Conservation (phyloP, 1,140 invertebrate species). For the Apocrypta bakeri region DNA sequence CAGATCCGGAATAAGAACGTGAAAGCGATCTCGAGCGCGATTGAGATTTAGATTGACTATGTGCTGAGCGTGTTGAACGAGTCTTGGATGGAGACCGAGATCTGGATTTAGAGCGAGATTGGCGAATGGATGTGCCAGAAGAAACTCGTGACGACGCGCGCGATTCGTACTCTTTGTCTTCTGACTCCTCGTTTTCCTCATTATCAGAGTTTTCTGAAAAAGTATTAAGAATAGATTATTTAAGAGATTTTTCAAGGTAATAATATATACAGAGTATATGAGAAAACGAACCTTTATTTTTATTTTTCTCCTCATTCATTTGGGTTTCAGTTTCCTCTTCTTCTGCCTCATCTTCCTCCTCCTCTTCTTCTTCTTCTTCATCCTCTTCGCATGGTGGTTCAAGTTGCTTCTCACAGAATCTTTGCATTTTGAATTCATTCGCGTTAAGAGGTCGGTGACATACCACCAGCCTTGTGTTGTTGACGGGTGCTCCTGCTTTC, state of each 20-base stretch:
- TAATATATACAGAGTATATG: conserved; percentile 25
- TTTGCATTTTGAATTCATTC: conserved; percentile 89
- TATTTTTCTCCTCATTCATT: conserved; percentile 46
- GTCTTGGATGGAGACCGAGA: conserved; percentile 48
- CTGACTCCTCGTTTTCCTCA: conserved; percentile 31
- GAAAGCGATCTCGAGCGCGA: conserved; percentile 67
- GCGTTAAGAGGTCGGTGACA: conserved; percentile 92
- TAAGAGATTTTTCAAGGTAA: neutral
- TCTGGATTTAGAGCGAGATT: conserved; percentile 57
- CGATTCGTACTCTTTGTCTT: conserved; percentile 58
- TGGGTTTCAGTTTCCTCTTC: conserved; percentile 62
- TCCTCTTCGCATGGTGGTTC: conserved; percentile 91
- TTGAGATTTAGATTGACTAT: conserved; percentile 58
- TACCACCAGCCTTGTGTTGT: conserved; percentile 91
- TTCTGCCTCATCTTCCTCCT: conserved; percentile 60
- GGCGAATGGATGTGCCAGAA: conserved; percentile 57
- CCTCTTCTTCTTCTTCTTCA: conserved; percentile 76
- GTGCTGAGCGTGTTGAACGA: neutral
- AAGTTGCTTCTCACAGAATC: conserved; percentile 87
- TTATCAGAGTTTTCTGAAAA: conserved; percentile 44
- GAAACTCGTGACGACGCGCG: conserved; percentile 61
- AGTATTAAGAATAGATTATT: neutral
- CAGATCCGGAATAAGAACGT: conserved; percentile 55
- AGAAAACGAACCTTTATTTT: conserved; percentile 61
- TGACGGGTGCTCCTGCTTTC: conserved; percentile 82